Evolutionary conservation across 1,140 invertebrate genomes (phyloP).

Genomic region (Camponotus vicinus): DNA sequence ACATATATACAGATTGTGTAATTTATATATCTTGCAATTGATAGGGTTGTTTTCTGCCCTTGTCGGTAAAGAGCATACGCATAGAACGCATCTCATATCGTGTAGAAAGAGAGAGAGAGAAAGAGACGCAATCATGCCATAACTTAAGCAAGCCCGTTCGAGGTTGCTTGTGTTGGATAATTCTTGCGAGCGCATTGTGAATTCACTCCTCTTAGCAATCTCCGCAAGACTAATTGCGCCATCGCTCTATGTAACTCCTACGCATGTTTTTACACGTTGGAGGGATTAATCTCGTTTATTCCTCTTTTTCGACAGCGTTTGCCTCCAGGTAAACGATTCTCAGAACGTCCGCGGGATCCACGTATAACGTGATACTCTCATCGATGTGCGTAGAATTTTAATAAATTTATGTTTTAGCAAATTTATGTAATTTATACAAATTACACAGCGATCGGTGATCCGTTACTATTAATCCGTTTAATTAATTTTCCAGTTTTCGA

Average conservation of each 20-base stretch:
- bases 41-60: conserved; percentile 7
- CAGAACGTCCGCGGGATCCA: background rate
- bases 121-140: conserved; percentile 29
- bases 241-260: conserved; percentile 60
- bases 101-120: background rate
- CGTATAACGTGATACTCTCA: background rate
- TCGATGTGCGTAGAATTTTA: conserved; percentile 19
- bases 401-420: background rate
- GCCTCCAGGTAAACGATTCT: conserved; percentile 11
- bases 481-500: background rate
- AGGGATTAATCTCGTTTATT: conserved; percentile 66
- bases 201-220: conserved; percentile 52
- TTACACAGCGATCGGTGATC: background rate
- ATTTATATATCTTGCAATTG: conserved; percentile 10
- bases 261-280: conserved; percentile 61
- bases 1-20: background rate
- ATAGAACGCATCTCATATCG: background rate
- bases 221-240: conserved; percentile 64
- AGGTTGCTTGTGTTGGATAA: conserved; percentile 57
- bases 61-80: background rate
- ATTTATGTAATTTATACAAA: background rate
- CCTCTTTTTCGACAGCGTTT: background rate
- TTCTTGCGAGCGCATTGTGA: conserved; percentile 62
- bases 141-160: conserved; percentile 36
- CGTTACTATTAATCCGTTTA: background rate